Evolutionary conservation across 2,797 vertebrate genomes (phyloP).

Genomic region (Selene dorsalis): DNA sequence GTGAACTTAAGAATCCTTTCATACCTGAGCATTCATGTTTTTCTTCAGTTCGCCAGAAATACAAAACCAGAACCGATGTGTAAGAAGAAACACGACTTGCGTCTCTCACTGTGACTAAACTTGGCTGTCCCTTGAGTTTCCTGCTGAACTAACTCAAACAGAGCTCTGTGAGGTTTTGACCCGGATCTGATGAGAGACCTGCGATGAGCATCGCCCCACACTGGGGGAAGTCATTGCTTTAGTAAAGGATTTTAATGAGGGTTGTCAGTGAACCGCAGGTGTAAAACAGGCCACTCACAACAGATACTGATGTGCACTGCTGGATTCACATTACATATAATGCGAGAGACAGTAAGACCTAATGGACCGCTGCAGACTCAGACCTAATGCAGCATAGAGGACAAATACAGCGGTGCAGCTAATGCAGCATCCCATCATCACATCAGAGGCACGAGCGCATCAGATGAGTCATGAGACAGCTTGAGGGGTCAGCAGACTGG

Average conservation of each 20-base stretch:
- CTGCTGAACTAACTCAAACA: background rate
- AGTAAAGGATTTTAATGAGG: conserved; percentile 28
- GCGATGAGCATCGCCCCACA: background rate
- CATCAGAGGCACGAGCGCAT: conserved; percentile 32
- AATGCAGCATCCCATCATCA: conserved; percentile 67
- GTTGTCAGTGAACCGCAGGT: conserved; percentile 40
- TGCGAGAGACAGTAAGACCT: conserved; percentile 52
- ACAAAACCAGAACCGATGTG: background rate
- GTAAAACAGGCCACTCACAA: conserved; percentile 34
- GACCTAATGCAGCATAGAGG: conserved; percentile 71
- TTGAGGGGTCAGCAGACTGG: conserved; percentile 35
- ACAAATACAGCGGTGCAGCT: conserved; percentile 58
- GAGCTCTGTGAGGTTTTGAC: background rate
- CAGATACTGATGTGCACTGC: conserved; percentile 30
- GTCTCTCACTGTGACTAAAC: background rate
- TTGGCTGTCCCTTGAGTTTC: background rate
- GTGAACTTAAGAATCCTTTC: background rate
- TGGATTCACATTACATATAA: conserved; percentile 56
- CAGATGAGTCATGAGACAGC: conserved; percentile 52
- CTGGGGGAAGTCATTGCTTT: background rate
- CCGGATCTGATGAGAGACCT: conserved; percentile 17
- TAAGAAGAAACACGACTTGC: background rate
- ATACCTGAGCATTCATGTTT: background rate
- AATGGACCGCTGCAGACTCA: conserved; percentile 59
- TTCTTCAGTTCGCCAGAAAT: background rate